Evolutionary conservation across 2,797 vertebrate genomes (phyloP), one percentile per base, ranked within the genome.

Genomic region (Chaetodon trifasciatus): DNA sequence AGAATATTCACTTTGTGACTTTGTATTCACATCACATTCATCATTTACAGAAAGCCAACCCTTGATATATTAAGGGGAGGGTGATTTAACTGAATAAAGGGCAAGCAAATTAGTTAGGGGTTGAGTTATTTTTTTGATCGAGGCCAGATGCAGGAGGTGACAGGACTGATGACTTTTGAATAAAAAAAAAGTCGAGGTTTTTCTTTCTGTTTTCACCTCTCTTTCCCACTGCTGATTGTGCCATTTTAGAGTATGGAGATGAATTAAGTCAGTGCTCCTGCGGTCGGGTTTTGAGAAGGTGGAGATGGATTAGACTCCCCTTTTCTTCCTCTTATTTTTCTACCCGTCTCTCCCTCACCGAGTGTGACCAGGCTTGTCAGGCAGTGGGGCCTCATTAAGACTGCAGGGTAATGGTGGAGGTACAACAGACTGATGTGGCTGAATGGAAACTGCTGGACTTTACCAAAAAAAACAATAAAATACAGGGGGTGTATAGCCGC

Each of bases 51-150:
- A 81, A 88, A 80, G 44, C 49, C 12, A 87, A 87, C 84, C 86
- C 69, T 37, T 46, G 8, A 75, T 68, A 52, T 66, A 73, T 88
- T 39, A 84, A 15, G 35, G 71, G 8, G 32, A 32, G 49, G 58
- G 40, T 12, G 58, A 46, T 81, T 85, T 81, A 76, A 86, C 84
- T 85, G 46, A 86, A 83, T 80, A 71, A 81, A 91, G 76, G 73
- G 15, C 67, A 52, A 64, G 47, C 60, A 80, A 86, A 89, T 91
- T 80, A 78, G 49, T 42, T 19, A 72, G 23, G 2, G 2, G 3
- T 24, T 47, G 32, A 8, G 28, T 3, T 23, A 16, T 76, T 47
- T 23, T 53, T 37, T 39, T 16, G 57, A 13, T 74, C 23, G 24
- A 17, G 21, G 23, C 12, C 32, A 32, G 66, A 70, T 40, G 56